Percentiles rank a stretch among this genome's conserved stretches.
Conservation (phyloP, 2,797 vertebrate species). For the Hoplostethus atlanticus region DNA sequence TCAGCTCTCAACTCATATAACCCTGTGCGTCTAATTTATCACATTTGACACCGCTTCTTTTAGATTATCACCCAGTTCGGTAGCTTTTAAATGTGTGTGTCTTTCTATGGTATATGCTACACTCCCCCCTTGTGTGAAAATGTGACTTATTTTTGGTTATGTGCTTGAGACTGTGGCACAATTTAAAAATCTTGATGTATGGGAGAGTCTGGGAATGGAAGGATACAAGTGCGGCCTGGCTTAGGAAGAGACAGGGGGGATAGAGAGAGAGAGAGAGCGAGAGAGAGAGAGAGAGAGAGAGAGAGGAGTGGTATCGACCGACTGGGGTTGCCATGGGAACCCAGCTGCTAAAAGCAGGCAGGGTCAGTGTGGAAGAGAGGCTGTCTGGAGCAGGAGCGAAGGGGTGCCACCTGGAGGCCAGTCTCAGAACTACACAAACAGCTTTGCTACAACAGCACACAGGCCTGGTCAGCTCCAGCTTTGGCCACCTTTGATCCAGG, state of each 20-base stretch:
- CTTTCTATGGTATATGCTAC: background rate
- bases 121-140: slow-evolving; percentile 18
- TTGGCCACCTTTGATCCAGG: background rate
- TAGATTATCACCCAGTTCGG: background rate
- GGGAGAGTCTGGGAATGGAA: slow-evolving; percentile 76
- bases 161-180: slow-evolving; percentile 39
- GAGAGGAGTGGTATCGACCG: slow-evolving; percentile 76
- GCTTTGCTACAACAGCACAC: slow-evolving; percentile 4
- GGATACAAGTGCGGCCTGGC: slow-evolving; percentile 74
- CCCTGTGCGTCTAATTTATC: slow-evolving; percentile 20
- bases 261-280: slow-evolving; percentile 27
- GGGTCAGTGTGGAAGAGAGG: slow-evolving; percentile 73
- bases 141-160: slow-evolving; percentile 50
- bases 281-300: slow-evolving; percentile 25
- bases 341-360: slow-evolving; percentile 83
- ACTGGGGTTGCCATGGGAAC: slow-evolving; percentile 84
- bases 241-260: slow-evolving; percentile 62
- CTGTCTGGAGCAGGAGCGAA: slow-evolving; percentile 61
- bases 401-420: slow-evolving; percentile 74
- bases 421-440: slow-evolving; percentile 62
- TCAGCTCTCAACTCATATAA: slow-evolving; percentile 32
- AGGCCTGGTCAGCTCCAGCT: slow-evolving; percentile 18
- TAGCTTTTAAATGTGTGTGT: slow-evolving; percentile 6
- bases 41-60: slow-evolving; percentile 4
- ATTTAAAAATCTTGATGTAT: slow-evolving; percentile 62